Evolutionary conservation across 2,888 invertebrate species (phyloP).

Genomic region (Diogma glabrata): DNA sequence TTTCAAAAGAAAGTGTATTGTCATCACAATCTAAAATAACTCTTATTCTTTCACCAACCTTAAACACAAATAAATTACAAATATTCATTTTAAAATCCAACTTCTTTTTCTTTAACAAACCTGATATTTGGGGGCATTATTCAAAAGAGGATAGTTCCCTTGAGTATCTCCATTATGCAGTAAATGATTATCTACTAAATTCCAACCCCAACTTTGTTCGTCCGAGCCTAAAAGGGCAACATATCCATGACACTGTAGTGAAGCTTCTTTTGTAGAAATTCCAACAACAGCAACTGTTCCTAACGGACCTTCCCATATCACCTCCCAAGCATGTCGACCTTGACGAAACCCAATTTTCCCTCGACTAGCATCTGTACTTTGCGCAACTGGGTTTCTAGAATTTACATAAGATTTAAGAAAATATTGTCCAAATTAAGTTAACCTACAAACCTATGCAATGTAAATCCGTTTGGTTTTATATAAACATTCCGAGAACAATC

Average conservation of each 20-base stretch:
- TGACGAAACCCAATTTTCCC: conserved; percentile 83
- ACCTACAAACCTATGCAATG: conserved; percentile 67
- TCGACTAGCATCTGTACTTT: conserved; percentile 91
- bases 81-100: background rate
- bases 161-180: conserved; percentile 92
- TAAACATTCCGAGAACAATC: conserved; percentile 96
- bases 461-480: conserved; percentile 93
- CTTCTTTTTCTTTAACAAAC: conserved; percentile 36
- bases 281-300: conserved; percentile 98
- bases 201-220: conserved; percentile 99
- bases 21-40: conserved; percentile 97
- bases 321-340: conserved; percentile 95
- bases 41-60: conserved; percentile 95
- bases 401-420: background rate
- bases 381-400: conserved; percentile 90
- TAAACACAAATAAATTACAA: conserved; percentile 24
- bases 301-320: conserved; percentile 96
- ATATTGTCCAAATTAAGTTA: background rate
- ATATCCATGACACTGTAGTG: conserved; percentile 90
- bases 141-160: conserved; percentile 85
- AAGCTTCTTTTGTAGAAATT: conserved; percentile 87
- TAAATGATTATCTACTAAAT: conserved; percentile 93
- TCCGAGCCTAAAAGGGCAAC: conserved; percentile 84
- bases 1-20: conserved; percentile 93
- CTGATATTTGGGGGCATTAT: conserved; percentile 96